These are phyloP conservation scores for Coccyzus lansbergi DNA, from an alignment of 2,797 vertebrate genomes.

Conservation along the genomic window DNA sequence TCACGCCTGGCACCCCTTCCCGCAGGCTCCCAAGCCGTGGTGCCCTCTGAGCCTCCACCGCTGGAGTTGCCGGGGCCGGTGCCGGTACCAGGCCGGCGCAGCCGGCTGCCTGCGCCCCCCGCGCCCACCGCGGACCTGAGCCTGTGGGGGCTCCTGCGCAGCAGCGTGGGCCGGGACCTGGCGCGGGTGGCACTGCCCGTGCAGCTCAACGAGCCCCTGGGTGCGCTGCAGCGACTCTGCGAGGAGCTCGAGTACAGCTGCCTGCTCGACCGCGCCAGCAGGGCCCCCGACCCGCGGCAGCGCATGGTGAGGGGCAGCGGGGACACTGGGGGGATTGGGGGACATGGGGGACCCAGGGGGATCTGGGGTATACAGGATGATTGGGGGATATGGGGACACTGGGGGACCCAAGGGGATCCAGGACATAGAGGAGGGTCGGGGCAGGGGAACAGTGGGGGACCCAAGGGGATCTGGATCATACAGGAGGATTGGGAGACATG, in stretches of 20 bases:
- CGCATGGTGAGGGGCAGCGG: slow-evolving; percentile 81
- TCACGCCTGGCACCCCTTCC: too few relatives aligned
- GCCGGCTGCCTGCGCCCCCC: slow-evolving; percentile 77
- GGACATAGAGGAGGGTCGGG: too few relatives aligned
- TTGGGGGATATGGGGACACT: too few relatives aligned
- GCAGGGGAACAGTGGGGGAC: too few relatives aligned
- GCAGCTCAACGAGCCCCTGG: slow-evolving; percentile 80
- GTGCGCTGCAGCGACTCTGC: slow-evolving; percentile 87
- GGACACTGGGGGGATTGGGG: not conserved
- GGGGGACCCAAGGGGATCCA: too few relatives aligned
- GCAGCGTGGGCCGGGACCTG: slow-evolving; percentile 94
- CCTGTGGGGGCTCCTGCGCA: slow-evolving; percentile 89
- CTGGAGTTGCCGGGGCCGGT: slow-evolving; percentile 10
- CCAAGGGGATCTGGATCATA: too few relatives aligned
- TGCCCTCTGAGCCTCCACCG: not conserved
- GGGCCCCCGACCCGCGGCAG: slow-evolving; percentile 83
- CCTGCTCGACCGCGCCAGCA: slow-evolving; percentile 87
- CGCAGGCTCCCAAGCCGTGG: too few relatives aligned
- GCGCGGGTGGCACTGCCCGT: slow-evolving; percentile 91
- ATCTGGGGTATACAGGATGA: too few relatives aligned
- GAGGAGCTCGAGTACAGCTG: slow-evolving; percentile 90
- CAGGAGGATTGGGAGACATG: too few relatives aligned
- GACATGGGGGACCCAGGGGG: too few relatives aligned
- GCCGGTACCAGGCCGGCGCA: slow-evolving; percentile 78
- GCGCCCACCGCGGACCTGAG: slow-evolving; percentile 86